Base-by-base conservation (phyloP, 2,888 invertebrate species). In the Polydrusus tereticollis region DNA sequence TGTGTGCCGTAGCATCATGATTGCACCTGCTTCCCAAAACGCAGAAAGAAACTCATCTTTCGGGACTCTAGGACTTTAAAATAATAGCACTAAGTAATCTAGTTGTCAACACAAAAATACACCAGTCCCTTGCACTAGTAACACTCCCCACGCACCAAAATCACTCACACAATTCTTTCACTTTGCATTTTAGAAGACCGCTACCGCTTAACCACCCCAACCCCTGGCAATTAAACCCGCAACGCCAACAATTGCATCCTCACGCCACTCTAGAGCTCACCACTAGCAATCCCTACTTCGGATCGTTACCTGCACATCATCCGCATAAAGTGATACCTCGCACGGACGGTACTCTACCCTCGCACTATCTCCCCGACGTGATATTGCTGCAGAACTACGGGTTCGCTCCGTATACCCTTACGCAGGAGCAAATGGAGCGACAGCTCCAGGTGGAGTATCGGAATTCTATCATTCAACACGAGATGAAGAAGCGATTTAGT, bases 171-270 rank as follows among this genome's bases (percentile, higher is more conserved):
- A 57, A 65, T 68, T 69, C 41, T 77, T 78, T 77, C 72, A 65
- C 78, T 79, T 74, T 71, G 66, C 78, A 80, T 84, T 84, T 79
- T 84, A 84, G 85, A 79, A 80, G 80, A 73, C 83, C 81, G 78
- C 82, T 81, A 78, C 82, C 83, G 78, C 82, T 83, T 83, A 84
- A 84, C 78, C 82, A 74, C 66, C 78, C 83, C 78, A 81, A 83
- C 79, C 79, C 83, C 77, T 82, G 83, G 82, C 80, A 84, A 82
- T 81, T 81, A 78, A 81, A 79, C 76, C 74, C 76, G 73, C 75
- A 76, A 76, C 77, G 74, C 75, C 55, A 59, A 45, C 69, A 58
- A 57, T 59, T 67, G 68, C 75, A n/a, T 43, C 65, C 72, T 47
- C 68, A 65, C 55, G 45, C 72, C 8, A 65, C 71, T 55, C 70